Conservation (phyloP, 2,797 vertebrate genomes). For the Chromis chromis region DNA sequence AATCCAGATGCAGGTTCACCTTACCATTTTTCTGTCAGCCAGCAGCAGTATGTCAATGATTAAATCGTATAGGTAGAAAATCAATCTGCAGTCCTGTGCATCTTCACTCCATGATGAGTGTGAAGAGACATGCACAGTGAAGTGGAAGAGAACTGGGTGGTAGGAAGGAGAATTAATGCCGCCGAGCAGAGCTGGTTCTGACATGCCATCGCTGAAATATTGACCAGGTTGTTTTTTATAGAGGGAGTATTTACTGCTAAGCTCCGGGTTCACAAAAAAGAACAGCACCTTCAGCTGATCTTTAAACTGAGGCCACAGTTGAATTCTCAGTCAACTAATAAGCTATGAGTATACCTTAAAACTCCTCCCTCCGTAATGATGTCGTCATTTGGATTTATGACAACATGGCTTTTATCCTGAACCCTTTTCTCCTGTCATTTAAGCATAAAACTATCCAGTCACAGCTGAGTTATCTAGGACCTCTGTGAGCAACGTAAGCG, state of each 20-base stretch:
- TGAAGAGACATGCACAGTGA: constrained; percentile 15
- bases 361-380: not conserved
- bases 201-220: constrained; percentile 28
- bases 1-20: constrained; percentile 20
- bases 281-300: constrained; percentile 8
- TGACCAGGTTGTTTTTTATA: constrained; percentile 29
- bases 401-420: constrained; percentile 5
- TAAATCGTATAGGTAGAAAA: constrained; percentile 18
- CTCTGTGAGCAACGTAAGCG: not conserved
- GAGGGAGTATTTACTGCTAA: constrained; percentile 20
- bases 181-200: constrained; percentile 21
- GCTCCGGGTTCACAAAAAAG: not conserved
- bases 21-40: not conserved
- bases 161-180: constrained; percentile 6
- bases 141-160: constrained; percentile 7
- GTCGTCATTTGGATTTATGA: not conserved
- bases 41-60: constrained; percentile 17
- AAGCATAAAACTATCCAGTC: not conserved
- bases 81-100: not conserved
- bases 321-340: not conserved
- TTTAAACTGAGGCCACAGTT: constrained; percentile 1
- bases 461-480: not conserved
- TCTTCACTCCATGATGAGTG: constrained; percentile 14
- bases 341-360: constrained; percentile 8
- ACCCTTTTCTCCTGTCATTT: constrained; percentile 4